These are phyloP conservation scores for Ennomos erosarius DNA, from an alignment of 2,888 invertebrate genomes.

Conservation along the genomic window DNA sequence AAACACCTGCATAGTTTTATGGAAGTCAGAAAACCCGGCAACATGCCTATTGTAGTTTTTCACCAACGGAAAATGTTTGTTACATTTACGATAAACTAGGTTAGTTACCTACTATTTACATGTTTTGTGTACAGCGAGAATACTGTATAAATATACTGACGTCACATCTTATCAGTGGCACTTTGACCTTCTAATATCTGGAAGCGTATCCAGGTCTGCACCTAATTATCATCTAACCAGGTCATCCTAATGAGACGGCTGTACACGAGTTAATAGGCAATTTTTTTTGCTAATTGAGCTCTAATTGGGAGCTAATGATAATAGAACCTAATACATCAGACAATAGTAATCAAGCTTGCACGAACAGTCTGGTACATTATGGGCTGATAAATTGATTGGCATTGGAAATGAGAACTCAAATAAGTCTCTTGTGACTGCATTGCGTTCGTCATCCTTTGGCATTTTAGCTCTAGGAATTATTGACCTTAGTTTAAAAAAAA, in stretches of 20 bases:
- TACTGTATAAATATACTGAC: conserved; percentile 6
- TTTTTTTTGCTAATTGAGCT: conserved; percentile 28
- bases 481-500: too few species aligned
- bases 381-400: not conserved
- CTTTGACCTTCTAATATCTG: conserved; percentile 32
- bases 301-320: conserved; percentile 21
- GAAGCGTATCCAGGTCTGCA: conserved; percentile 20
- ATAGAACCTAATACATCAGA: conserved; percentile 13
- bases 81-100: not conserved
- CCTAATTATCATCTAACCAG: conserved; percentile 27
- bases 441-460: too few species aligned
- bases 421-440: not conserved
- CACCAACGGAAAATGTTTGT: not conserved
- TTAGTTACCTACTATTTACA: conserved; percentile 8
- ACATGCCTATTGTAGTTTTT: too few species aligned
- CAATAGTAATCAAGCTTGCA: not conserved
- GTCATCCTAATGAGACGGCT: conserved; percentile 27
- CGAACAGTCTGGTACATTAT: conserved; percentile 1
- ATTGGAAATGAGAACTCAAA: not conserved
- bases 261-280: conserved; percentile 23
- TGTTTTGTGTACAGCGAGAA: conserved; percentile 6
- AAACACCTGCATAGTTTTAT: too few species aligned
- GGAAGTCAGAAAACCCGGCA: too few species aligned
- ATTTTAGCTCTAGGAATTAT: too few species aligned
- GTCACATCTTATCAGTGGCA: conserved; percentile 24